A percentile compares a stretch with the other conserved stretches of the same genome.
These are phyloP conservation scores for Hippoglossus hippoglossus DNA, from an alignment of 2,797 vertebrate genomes.

Conservation along the genomic window DNA sequence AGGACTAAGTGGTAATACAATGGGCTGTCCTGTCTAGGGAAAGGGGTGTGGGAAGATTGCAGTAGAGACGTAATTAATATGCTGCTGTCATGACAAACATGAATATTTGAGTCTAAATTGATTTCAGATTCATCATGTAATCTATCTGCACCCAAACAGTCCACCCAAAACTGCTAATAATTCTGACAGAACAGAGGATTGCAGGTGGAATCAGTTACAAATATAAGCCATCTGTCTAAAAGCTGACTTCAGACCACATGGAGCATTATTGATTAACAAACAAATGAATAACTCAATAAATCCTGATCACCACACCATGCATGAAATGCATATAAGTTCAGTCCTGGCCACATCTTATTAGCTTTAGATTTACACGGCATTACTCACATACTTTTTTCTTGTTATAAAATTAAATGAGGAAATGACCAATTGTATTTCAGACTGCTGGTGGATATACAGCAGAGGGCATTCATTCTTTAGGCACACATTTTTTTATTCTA, in stretches of 20 bases:
- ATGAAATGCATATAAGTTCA: neutral
- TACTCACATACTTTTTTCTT: neutral
- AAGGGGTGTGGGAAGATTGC: constrained; percentile 38
- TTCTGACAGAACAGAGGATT: neutral
- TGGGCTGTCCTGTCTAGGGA: constrained; percentile 37
- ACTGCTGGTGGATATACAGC: constrained; percentile 1
- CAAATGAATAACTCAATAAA: neutral
- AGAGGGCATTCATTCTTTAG: constrained; percentile 60
- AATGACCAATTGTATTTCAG: constrained; percentile 1
- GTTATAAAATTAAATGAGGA: constrained; percentile 15
- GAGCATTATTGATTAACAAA: neutral
- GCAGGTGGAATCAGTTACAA: constrained; percentile 2
- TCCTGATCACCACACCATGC: neutral
- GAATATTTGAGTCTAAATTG: constrained; percentile 93
- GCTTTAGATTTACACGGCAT: neutral
- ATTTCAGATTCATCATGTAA: constrained; percentile 93
- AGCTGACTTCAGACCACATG: neutral
- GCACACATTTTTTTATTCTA: constrained; percentile 61
- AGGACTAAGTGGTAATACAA: constrained; percentile 59
- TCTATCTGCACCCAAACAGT: constrained; percentile 86
- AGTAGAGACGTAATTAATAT: constrained; percentile 88
- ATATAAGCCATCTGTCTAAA: constrained; percentile 4
- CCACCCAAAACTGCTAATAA: constrained; percentile 11
- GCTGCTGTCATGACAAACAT: constrained; percentile 87
- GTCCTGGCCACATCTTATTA: neutral